Evolutionary conservation across 2,113 vertebrate species (phyloP).

Genomic region (Neolamprologus sp.): DNA sequence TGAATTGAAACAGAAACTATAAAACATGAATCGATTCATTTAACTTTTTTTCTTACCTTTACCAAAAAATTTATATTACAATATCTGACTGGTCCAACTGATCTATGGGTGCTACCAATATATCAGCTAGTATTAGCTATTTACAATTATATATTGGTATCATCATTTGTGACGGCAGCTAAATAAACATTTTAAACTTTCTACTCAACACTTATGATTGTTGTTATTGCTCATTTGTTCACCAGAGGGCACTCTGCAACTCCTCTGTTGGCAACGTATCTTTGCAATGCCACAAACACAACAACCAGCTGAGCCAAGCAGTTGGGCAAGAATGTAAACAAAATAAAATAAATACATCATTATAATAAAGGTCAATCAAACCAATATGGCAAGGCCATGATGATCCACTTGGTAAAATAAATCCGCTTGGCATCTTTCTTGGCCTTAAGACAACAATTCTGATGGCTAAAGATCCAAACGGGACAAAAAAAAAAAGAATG

Average conservation of each 20-base stretch:
- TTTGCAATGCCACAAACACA: neutral
- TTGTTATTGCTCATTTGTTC: neutral
- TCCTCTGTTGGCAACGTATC: fast-evolving
- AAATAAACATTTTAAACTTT: neutral
- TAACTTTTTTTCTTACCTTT: neutral
- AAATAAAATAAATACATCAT: no score
- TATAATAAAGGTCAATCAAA: no score
- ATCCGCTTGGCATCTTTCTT: fast-evolving
- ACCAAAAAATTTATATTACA: neutral
- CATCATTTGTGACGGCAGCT: neutral
- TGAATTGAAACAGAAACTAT: neutral
- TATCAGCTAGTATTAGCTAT: neutral
- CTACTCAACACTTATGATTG: neutral
- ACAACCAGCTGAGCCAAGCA: neutral
- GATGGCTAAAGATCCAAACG: no score
- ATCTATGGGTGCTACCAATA: neutral
- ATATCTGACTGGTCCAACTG: neutral
- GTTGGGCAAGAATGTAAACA: neutral
- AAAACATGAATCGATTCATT: neutral
- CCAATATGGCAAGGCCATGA: no score
- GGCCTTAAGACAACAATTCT: no score
- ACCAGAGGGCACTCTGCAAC: neutral
- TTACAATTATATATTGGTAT: neutral
- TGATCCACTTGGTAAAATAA: no score
- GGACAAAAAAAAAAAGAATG: no score